These are phyloP conservation scores for Solea senegalensis DNA, from an alignment of 2,113 vertebrate species.

Conservation along the genomic window DNA sequence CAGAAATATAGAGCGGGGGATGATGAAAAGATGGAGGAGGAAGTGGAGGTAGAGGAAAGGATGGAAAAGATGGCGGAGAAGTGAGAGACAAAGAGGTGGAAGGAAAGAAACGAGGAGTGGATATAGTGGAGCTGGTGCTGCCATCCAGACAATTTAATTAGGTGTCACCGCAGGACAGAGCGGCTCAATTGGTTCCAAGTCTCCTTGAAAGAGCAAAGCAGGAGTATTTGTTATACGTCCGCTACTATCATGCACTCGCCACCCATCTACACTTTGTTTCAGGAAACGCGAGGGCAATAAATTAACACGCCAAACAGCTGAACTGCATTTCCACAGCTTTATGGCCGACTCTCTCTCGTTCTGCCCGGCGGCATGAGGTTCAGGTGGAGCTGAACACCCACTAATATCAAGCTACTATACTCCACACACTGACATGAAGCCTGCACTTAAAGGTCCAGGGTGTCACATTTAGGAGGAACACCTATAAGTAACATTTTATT, in stretches of 20 bases:
- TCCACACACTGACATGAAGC: conserved; percentile 23
- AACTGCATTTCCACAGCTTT: conserved; percentile 56
- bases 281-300: conserved; percentile 72
- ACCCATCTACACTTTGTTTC: conserved; percentile 74
- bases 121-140: conserved; percentile 52
- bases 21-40: conserved; percentile 31
- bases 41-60: conserved; percentile 6
- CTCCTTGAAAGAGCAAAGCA: conserved; percentile 81
- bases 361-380: conserved; percentile 1
- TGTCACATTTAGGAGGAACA: no score
- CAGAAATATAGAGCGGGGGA: conserved; percentile 36
- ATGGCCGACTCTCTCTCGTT: conserved; percentile 18
- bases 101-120: conserved; percentile 42
- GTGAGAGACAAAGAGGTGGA: conserved; percentile 25
- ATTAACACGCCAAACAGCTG: conserved; percentile 66
- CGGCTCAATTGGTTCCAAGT: conserved; percentile 77
- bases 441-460: background rate
- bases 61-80: conserved; percentile 22
- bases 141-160: conserved; percentile 83
- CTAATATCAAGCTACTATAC: conserved; percentile 39
- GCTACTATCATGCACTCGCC: conserved; percentile 65
- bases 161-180: conserved; percentile 81
- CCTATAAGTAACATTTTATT: no score
- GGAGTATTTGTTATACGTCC: conserved; percentile 80
- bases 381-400: background rate